phyloP scores from a whole-genome alignment of 2,797 vertebrate genomes.

The Synaphobranchus kaupii region DNA sequence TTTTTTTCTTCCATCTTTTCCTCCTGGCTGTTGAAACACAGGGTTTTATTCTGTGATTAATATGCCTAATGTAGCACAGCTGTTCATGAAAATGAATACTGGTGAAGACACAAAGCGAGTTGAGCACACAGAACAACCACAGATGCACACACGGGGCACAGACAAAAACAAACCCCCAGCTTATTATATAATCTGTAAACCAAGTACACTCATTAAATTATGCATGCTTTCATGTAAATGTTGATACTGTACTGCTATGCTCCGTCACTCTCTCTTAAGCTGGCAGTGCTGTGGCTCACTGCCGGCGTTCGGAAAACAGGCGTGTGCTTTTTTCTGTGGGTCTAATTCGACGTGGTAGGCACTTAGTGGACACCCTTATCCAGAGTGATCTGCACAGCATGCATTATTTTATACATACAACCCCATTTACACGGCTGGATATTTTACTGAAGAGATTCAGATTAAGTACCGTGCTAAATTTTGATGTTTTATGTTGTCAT shows the following conservation, averaged over 20 bases:
- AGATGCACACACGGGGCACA: neutral
- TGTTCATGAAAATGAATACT: neutral
- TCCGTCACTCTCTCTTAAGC: neutral
- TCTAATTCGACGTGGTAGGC: neutral
- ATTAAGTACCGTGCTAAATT: no score
- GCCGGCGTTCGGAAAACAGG: neutral
- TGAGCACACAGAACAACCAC: neutral
- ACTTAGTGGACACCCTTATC: no score
- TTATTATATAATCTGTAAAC: slow-evolving; percentile 5
- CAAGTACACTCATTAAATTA: neutral
- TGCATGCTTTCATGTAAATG: neutral
- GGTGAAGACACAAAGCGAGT: neutral
- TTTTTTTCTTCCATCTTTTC: neutral
- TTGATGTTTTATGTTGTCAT: no score
- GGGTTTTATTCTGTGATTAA: slow-evolving; percentile 8
- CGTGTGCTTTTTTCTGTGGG: neutral
- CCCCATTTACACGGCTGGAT: no score
- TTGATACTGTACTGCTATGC: neutral
- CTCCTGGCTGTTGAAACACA: neutral
- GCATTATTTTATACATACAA: no score
- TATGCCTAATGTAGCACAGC: slow-evolving; percentile 13
- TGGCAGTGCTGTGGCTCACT: neutral
- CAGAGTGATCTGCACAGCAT: neutral
- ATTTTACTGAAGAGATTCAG: no score
- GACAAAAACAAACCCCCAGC: neutral